phyloP scores from a whole-genome alignment of 1,140 invertebrate species.

The Heliconius melpomene region DNA sequence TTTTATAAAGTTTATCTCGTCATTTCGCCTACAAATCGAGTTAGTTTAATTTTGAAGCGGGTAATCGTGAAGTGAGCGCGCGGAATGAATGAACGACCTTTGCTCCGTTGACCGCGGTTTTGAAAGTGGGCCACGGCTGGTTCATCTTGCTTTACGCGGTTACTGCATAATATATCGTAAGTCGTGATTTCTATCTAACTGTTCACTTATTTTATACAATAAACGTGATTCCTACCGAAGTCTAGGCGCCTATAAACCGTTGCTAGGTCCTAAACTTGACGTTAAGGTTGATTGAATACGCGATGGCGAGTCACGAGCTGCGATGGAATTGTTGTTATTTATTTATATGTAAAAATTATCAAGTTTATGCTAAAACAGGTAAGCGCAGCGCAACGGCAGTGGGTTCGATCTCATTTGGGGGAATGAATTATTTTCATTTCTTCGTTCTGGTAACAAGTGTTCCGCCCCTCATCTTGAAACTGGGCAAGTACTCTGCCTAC shows the following conservation, averaged over 20 bases:
- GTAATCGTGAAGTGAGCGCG: constrained; percentile 26
- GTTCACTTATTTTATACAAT: constrained; percentile 4
- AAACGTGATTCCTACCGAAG: constrained; percentile 11
- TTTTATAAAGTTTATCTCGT: background rate
- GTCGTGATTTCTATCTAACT: constrained; percentile 26
- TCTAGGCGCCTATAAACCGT: background rate
- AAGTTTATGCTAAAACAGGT: background rate
- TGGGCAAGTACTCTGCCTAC: too few relatives aligned
- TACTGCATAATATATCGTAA: constrained; percentile 32
- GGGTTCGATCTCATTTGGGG: too few relatives aligned
- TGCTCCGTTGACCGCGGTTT: constrained; percentile 54
- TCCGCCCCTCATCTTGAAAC: too few relatives aligned
- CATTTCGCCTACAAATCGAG: constrained; percentile 21
- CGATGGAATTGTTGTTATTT: background rate
- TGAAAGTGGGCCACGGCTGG: constrained; percentile 58
- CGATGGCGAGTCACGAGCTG: background rate
- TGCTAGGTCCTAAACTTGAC: background rate
- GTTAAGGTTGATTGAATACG: constrained; percentile 1
- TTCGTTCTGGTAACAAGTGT: too few relatives aligned
- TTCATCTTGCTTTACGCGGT: constrained; percentile 45
- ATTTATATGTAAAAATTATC: background rate
- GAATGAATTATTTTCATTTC: too few relatives aligned
- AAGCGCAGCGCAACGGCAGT: background rate
- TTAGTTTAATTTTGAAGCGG: constrained; percentile 26
- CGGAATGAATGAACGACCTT: constrained; percentile 56